Evolutionary conservation across 2,113 vertebrate genomes (phyloP).

Genomic region (Chitala chitala): DNA sequence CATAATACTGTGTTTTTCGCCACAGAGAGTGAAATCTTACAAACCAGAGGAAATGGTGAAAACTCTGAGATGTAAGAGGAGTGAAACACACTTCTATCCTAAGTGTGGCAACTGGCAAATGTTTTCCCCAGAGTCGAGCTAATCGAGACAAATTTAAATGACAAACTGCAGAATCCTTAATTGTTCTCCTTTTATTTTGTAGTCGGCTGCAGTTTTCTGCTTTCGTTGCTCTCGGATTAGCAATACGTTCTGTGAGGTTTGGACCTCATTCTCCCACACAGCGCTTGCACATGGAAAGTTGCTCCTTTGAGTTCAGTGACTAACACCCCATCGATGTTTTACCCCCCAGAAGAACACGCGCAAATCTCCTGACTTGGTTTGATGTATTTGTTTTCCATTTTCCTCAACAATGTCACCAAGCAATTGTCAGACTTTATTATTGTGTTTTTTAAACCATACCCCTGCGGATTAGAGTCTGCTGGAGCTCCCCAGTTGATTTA

Average conservation of each 20-base stretch:
- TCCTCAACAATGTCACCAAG: conserved; percentile 36
- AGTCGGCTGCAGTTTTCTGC: conserved; percentile 38
- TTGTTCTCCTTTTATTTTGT: conserved; percentile 31
- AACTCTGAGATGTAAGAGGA: no score
- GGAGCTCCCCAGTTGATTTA: conserved; percentile 35
- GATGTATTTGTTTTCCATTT: conserved; percentile 35
- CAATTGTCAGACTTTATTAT: conserved; percentile 47
- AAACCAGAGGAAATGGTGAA: no score
- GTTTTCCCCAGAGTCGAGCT: no score
- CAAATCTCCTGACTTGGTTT: conserved; percentile 47
- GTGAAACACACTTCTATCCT: no score
- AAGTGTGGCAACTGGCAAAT: not conserved
- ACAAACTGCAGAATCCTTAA: conserved; percentile 25
- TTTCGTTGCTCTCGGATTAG: conserved; percentile 43
- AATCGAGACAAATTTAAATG: conserved; percentile 17
- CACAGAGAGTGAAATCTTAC: no score
- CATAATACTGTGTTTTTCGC: no score
- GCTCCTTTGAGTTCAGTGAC: conserved; percentile 48
- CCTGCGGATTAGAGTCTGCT: conserved; percentile 38
- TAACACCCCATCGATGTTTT: conserved; percentile 40
- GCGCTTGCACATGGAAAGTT: conserved; percentile 38
- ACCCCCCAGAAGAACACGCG: conserved; percentile 38
- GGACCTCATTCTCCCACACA: conserved; percentile 46
- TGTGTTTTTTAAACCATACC: conserved; percentile 42
- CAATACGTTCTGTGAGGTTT: conserved; percentile 43